phyloP scores from a whole-genome alignment of 1,140 invertebrate species.

The Hylyphantes graminicola region DNA sequence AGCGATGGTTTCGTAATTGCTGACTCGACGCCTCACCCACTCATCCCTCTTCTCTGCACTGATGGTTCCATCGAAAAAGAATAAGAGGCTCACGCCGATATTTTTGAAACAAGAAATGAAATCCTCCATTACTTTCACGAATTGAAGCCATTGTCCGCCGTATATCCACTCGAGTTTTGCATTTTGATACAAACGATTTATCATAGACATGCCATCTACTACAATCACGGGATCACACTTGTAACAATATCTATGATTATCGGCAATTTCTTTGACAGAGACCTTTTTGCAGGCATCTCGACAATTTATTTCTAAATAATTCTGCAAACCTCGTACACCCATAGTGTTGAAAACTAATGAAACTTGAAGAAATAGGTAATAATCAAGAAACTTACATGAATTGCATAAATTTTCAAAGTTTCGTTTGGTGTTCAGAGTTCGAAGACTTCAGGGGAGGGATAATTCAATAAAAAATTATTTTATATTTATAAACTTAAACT shows the following conservation, averaged over 20 bases:
- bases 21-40: conserved; percentile 65
- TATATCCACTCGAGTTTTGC: conserved; percentile 65
- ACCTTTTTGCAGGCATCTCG: conserved; percentile 63
- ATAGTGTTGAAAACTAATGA: conserved; percentile 51
- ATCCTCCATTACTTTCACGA: conserved; percentile 63
- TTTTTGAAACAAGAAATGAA: conserved; percentile 64
- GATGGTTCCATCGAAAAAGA: conserved; percentile 68
- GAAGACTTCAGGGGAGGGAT: no score
- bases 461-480: no score
- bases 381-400: no score
- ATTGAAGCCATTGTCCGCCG: conserved; percentile 67
- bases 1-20: conserved; percentile 64
- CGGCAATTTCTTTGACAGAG: conserved; percentile 62
- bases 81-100: conserved; percentile 64
- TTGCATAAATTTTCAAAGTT: no score
- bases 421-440: no score
- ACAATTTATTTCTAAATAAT: conserved; percentile 64
- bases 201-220: conserved; percentile 66
- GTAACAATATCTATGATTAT: conserved; percentile 60
- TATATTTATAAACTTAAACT: no score
- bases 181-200: conserved; percentile 64
- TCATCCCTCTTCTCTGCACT: conserved; percentile 64
- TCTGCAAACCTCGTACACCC: conserved; percentile 65
- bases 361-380: background rate
- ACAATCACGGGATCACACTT: conserved; percentile 63